These are phyloP conservation scores for Promerops cafer DNA, from an alignment of 2,113 vertebrate species.

Conservation along the genomic window DNA sequence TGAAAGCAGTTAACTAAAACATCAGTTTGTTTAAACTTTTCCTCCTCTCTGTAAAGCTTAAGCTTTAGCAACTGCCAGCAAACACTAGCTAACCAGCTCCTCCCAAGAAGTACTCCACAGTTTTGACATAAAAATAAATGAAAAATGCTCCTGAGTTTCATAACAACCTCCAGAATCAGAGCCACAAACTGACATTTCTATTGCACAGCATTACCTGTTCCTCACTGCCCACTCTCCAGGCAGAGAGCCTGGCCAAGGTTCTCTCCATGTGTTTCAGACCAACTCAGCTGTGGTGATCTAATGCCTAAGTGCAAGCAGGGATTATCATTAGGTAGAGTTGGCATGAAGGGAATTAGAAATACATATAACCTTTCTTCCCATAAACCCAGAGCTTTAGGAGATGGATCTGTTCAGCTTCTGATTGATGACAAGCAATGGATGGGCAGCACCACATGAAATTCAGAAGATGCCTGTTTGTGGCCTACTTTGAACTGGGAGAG, in stretches of 20 bases:
- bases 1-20: background rate
- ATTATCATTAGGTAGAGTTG: background rate
- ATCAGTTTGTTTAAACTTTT: background rate
- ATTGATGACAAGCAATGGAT: background rate
- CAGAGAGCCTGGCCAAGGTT: rapidly evolving
- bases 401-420: background rate
- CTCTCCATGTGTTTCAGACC: background rate
- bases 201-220: rapidly evolving
- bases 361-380: rapidly evolving
- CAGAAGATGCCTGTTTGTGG: background rate
- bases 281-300: background rate
- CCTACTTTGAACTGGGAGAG: background rate
- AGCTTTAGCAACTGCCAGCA: background rate
- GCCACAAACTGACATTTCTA: rapidly evolving
- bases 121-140: rapidly evolving
- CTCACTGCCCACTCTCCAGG: rapidly evolving
- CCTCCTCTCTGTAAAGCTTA: background rate
- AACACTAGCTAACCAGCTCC: background rate
- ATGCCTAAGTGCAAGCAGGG: rapidly evolving
- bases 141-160: background rate
- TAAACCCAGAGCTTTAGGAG: background rate
- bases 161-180: background rate
- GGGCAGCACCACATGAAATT: background rate
- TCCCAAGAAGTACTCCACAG: background rate
- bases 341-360: background rate